These are phyloP conservation scores for Threskiornis aethiopicus DNA, from an alignment of 2,797 vertebrate species.

Conservation along the genomic window DNA sequence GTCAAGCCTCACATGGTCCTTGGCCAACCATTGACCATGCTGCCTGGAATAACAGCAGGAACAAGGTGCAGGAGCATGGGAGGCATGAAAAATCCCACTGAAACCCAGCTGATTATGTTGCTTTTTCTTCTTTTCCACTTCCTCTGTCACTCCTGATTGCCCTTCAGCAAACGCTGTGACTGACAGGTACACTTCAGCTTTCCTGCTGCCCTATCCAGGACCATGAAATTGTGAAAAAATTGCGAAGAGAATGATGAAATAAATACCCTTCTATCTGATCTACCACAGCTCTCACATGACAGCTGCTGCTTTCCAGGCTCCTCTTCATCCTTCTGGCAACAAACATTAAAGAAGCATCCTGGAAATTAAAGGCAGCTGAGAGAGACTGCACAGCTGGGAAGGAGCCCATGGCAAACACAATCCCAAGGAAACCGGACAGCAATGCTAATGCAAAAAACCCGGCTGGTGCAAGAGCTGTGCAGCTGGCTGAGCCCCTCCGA, in stretches of 20 bases:
- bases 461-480: background rate
- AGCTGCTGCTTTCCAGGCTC: conserved; percentile 24
- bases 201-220: background rate
- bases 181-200: background rate
- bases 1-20: background rate
- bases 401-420: background rate
- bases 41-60: background rate
- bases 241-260: background rate
- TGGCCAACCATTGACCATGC: background rate
- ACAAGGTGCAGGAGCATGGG: background rate
- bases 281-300: background rate
- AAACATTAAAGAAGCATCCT: background rate
- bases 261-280: conserved; percentile 13
- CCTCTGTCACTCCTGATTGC: background rate
- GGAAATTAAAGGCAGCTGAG: conserved; percentile 17
- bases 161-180: background rate
- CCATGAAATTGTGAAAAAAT: conserved; percentile 2
- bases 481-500: background rate
- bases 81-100: background rate
- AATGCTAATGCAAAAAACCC: background rate
- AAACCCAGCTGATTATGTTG: background rate
- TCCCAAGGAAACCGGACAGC: background rate
- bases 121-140: background rate
- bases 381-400: conserved; percentile 1
- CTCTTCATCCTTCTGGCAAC: background rate